Percentiles rank a stretch among this genome's conserved stretches.
Evolutionary conservation across 2,113 vertebrate genomes (phyloP).

Genomic region (Corapipo altera): DNA sequence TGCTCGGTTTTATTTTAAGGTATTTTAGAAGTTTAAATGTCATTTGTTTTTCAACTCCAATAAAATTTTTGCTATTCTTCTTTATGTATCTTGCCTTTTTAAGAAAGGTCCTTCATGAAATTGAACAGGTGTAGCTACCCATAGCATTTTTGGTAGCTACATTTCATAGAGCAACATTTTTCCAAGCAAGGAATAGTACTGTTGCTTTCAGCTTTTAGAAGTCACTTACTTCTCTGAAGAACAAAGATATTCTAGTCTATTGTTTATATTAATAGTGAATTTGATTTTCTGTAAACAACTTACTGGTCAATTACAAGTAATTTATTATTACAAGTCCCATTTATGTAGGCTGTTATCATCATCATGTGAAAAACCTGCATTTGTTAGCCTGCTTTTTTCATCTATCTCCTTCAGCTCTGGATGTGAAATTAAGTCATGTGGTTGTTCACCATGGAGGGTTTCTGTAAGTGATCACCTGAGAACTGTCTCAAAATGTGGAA

Average conservation of each 20-base stretch:
- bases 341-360: not conserved
- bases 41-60: not conserved
- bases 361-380: not conserved
- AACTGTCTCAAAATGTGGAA: not conserved
- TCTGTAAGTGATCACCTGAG: not conserved
- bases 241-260: not conserved
- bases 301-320: not conserved
- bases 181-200: not conserved
- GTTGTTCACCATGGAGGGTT: not conserved
- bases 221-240: not conserved
- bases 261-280: not conserved
- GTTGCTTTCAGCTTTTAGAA: not conserved
- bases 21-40: not conserved
- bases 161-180: not conserved
- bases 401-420: not conserved
- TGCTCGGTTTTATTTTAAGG: not conserved
- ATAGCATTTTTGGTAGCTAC: not conserved
- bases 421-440: rapidly evolving
- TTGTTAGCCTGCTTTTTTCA: not conserved
- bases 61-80: not conserved
- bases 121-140: rapidly evolving
- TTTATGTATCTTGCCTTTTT: not conserved
- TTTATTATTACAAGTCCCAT: not conserved
- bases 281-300: not conserved
- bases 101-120: not conserved